Conservation (phyloP, 2,888 invertebrate species). For the Euzophera pinguis region DNA sequence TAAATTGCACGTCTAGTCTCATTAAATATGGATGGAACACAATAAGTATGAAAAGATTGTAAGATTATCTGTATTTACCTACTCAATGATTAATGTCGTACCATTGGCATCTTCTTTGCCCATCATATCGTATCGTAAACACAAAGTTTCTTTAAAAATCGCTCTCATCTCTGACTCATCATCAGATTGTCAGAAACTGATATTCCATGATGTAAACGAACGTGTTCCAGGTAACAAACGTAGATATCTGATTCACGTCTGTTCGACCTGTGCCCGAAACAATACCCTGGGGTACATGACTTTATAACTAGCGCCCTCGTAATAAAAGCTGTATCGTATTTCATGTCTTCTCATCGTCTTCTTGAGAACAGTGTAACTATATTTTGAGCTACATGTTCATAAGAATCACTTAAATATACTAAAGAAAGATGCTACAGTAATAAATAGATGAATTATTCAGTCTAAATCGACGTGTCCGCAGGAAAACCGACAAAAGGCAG, state of each 20-base stretch:
- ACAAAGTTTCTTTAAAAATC: background rate
- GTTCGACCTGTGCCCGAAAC: conserved; percentile 2
- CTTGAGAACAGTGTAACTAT: no score
- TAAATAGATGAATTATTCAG: background rate
- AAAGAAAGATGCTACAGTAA: no score
- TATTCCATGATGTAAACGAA: conserved; percentile 1
- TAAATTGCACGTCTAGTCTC: no score
- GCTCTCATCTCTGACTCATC: background rate
- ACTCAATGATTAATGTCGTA: background rate
- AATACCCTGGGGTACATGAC: background rate
- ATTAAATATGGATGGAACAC: no score
- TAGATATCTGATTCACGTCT: conserved; percentile 5
- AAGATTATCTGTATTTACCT: no score
- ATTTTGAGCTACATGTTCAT: no score
- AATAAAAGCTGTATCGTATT: background rate
- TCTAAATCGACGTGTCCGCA: conserved; percentile 2
- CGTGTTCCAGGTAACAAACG: conserved; percentile 1
- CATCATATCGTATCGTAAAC: background rate
- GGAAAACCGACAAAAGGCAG: conserved; percentile 9
- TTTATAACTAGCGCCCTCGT: background rate
- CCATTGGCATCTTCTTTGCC: background rate
- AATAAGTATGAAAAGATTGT: no score
- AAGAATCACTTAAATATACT: no score
- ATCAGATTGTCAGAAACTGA: conserved; percentile 4
- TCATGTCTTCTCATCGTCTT: background rate